Evolutionary conservation across 2,113 vertebrate species (phyloP), one percentile per base, ranked within the genome.

Genomic region (Lophura nycthemera): DNA sequence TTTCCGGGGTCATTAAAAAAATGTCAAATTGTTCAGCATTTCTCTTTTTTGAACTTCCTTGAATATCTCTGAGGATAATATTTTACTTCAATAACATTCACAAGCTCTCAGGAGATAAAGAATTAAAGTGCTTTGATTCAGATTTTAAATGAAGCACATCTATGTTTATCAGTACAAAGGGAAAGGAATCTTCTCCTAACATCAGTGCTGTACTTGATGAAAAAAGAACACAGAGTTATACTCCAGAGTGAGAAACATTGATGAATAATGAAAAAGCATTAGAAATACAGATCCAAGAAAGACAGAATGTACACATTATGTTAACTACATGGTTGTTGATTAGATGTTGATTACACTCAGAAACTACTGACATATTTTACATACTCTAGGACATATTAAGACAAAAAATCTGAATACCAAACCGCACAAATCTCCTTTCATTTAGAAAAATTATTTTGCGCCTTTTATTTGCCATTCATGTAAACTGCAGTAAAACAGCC

Each of bases 131-230:
- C 64, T 92, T 92, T 92, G 83, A 86, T 89, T 90, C 59, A 57
- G 32, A 90, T 73, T 86, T 90, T 69, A 83, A 86, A 88, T 48
- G 52, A 89, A 94, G 20, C 18, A 24, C 3, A 0, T 69, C 42
- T 76, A 14, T 59, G 59, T 86, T 96, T 94, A 63, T 69, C 71
- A 56, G 60, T 40, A 61, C 76, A 90, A 87, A 90, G 19, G 65
- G n/a, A 13, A 64, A 67, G 27, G 54, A 88, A 77, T 70, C 43
- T 64, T 30, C 15, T 87, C 32, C 60, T 90, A 72, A 80, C 34
- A 90, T 40, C 34, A 79, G 36, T 32, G 40, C 7, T 42, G 25
- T 32, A 52, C n/a, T 91, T 3, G 5, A 71, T 83, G 86, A 45
- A 80, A 92, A 88, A 88, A 65, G 11, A 83, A 34, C 48, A 38